A percentile compares a stretch with the other conserved stretches of the same genome.
Conservation (phyloP, 2,113 vertebrate species). For the Garra rufa region DNA sequence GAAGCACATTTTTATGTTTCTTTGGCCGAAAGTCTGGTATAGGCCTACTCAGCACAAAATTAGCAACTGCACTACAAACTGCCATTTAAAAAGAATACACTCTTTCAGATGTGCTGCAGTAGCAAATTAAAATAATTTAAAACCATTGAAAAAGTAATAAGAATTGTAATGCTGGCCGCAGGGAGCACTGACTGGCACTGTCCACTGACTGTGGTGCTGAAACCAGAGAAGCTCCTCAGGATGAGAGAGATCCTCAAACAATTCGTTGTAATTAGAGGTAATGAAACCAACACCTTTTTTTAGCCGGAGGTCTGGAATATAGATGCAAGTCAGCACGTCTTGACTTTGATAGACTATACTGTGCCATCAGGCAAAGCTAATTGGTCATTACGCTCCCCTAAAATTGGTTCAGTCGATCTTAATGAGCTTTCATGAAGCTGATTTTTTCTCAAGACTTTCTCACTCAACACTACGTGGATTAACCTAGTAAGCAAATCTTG, state of each 20-base stretch:
- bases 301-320: background rate
- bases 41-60: background rate
- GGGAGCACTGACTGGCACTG: conserved; percentile 20
- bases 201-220: conserved; percentile 47
- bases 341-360: conserved; percentile 27
- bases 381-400: conserved; percentile 13
- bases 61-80: conserved; percentile 11
- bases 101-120: background rate
- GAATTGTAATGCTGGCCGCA: background rate
- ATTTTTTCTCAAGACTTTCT: conserved; percentile 9
- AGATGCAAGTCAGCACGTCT: conserved; percentile 13
- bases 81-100: background rate
- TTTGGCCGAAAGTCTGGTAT: background rate
- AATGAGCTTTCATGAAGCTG: background rate
- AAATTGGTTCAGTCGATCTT: background rate
- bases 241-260: conserved; percentile 1
- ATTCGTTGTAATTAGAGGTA: conserved; percentile 4
- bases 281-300: conserved; percentile 8
- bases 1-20: background rate
- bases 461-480: background rate
- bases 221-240: conserved; percentile 11
- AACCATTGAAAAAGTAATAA: background rate
- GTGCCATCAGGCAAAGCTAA: conserved; percentile 11
- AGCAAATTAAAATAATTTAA: conserved; percentile 13
- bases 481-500: background rate